Evolutionary conservation across 1,140 invertebrate genomes (phyloP), one percentile per base, ranked within the genome.

Genomic region (Sipha flava): DNA sequence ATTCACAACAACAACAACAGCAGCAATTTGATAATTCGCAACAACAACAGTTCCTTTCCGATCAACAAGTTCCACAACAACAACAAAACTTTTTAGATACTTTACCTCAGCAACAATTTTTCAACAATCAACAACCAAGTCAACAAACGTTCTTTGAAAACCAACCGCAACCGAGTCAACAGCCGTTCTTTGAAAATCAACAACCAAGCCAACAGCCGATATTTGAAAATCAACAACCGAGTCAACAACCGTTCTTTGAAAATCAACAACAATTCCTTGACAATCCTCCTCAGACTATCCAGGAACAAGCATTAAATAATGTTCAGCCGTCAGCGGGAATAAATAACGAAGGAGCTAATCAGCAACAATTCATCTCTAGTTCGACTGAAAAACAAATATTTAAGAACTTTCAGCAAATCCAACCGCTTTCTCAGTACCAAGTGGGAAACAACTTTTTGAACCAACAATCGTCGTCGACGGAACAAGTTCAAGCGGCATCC

Each of bases 381-480:
- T 72, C 72, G 12, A 75, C 52, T 12, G 68, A 62, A 23, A 80
- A 80, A 47, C 40, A 79, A 18, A 37, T 79, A 18, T 43, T 31
- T 49, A 47, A 66, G 52, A 79, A 79, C 23, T 80, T 80, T 14
- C 52, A 80, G 29, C 43, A 77, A 21, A 14, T 80, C 31, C 70
- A 80, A 77, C 70, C 80, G 18, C 57, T 80, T 64, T 80, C 80
- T 2, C 80, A 80, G 57, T 80, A 80, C 26, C 72, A 80, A 7
- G 52, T 40, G 12, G 49, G 49, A 40, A 77, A 77, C 10, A 77
- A 77, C 7, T 40, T 40, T 10, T 34, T 62, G 16, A 73, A 62
- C 16, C 80, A 80, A 80, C 80, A 54, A 40, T 54, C 23, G 7
- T n/a, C 64, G 14, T 62, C 77, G 0, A 73, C 81, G 0, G 57